These are phyloP conservation scores for Microctonus brassicae DNA, from an alignment of 2,888 invertebrate genomes.

Conservation along the genomic window DNA sequence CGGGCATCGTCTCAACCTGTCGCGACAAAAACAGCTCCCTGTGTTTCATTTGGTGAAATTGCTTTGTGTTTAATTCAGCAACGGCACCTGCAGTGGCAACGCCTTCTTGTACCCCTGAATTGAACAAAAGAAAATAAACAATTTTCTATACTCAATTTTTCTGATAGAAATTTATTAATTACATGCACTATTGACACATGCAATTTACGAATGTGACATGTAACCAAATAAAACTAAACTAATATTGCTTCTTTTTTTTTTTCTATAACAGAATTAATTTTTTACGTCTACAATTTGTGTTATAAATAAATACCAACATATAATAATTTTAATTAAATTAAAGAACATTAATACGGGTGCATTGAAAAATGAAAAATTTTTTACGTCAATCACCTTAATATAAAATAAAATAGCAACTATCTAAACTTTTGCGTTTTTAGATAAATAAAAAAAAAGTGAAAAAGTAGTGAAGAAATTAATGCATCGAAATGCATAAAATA, in stretches of 20 bases:
- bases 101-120: constrained; percentile 68
- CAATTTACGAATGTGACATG: constrained; percentile 4
- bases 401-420: background rate
- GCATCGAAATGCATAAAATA: too few relatives aligned
- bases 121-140: constrained; percentile 55
- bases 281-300: background rate
- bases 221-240: background rate
- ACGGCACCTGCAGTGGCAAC: constrained; percentile 73
- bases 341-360: background rate
- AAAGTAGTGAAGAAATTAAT: background rate
- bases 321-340: background rate
- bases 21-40: constrained; percentile 98
- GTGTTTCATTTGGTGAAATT: constrained; percentile 96
- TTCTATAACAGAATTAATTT: background rate
- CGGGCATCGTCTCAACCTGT: constrained; percentile 97
- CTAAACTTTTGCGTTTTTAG: background rate
- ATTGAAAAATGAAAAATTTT: background rate
- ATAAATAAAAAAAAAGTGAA: too few relatives aligned
- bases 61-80: constrained; percentile 83
- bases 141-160: constrained; percentile 25
- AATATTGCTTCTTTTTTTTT: background rate
- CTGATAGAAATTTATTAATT: background rate
- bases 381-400: background rate
- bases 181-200: constrained; percentile 34
- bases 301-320: background rate